Base-by-base conservation (phyloP, 1,140 invertebrate genomes). In the Formica exsecta region DNA sequence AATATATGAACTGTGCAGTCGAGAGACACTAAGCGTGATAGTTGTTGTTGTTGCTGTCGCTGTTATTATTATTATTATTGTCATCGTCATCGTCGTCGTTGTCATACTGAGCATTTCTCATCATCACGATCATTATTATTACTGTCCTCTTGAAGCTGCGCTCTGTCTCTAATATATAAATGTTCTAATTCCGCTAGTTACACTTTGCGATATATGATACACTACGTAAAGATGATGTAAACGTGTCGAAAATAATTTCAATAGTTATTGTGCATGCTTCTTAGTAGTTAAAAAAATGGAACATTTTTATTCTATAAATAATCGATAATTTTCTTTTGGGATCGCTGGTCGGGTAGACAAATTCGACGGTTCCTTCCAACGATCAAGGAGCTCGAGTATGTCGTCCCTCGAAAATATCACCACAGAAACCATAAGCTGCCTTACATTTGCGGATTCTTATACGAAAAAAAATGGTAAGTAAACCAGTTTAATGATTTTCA, bases 381-480 rank as follows among this genome's bases (percentile, higher is more conserved):
- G 98, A 94, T 99, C 98, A 91, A 97, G 98, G 92, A 99, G 98
- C 95, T 99, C 98, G 94, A 99, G 98, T 95, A 99, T 99, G 97
- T 99, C 98, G 89, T 99, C 98, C 95, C 96, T 99, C 93, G 99
- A 99, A 95, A 99, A 99, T 96, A 99, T 99, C 95, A 97, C 97
- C 91, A 98, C 98, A 91, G 99, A 99, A 96, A 98, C 98, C 93
- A 98, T 99, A 93, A 98, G 98, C 96, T 99, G 98, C 96, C 96
- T 99, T 95, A 97, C 97, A 90, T 99, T 99, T 96, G 98, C 98
- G 92, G 99, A 99, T 95, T 98, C 98, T 90, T 99, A 98, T 95
- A 97, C 98, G 75, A 98, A 98, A 95, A 99, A 98, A 96, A 98
- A 97, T 95, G 98, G 98, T 99, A 95, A 94, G 93, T 92, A 41